phyloP scores from a whole-genome alignment of 2,888 invertebrate genomes.

The Heterodera filipjevi region DNA sequence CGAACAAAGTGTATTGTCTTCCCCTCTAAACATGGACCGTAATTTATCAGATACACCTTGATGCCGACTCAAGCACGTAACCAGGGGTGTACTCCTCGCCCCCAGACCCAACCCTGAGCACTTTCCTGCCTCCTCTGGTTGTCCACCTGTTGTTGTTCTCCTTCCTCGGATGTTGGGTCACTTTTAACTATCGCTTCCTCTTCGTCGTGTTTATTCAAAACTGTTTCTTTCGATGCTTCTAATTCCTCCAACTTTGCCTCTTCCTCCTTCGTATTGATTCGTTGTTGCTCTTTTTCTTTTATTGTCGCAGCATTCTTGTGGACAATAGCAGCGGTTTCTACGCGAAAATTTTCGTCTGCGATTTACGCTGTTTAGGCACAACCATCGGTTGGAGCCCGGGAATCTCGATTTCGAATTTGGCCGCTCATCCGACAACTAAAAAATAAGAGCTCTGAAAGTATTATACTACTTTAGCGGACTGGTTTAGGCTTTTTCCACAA shows the following conservation, averaged over 20 bases:
- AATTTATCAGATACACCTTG: not conserved
- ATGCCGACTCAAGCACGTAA: too few relatives aligned
- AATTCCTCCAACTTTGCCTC: not conserved
- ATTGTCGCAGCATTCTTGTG: not conserved
- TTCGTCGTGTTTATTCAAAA: not conserved
- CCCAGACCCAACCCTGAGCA: too few relatives aligned
- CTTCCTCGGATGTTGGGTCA: not conserved
- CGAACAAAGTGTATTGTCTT: conserved; percentile 4
- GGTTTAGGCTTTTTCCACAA: conserved; percentile 11
- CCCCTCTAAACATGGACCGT: not conserved
- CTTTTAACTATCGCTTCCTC: not conserved
- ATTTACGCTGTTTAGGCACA: not conserved
- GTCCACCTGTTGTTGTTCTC: not conserved
- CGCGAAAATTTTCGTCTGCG: not conserved
- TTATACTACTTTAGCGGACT: not conserved
- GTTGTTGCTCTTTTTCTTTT: not conserved
- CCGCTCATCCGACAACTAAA: not conserved
- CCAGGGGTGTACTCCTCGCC: too few relatives aligned
- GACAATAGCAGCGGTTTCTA: not conserved
- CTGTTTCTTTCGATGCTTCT: not conserved
- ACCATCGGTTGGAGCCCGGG: not conserved
- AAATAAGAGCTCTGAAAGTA: not conserved
- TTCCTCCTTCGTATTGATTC: not conserved
- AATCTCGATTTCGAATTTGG: not conserved
- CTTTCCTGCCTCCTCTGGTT: not conserved